A percentile compares a stretch with the other conserved stretches of the same genome.
Evolutionary conservation across 2,113 vertebrate genomes (phyloP).

Genomic region (Pseudolaguvia tuberculata): DNA sequence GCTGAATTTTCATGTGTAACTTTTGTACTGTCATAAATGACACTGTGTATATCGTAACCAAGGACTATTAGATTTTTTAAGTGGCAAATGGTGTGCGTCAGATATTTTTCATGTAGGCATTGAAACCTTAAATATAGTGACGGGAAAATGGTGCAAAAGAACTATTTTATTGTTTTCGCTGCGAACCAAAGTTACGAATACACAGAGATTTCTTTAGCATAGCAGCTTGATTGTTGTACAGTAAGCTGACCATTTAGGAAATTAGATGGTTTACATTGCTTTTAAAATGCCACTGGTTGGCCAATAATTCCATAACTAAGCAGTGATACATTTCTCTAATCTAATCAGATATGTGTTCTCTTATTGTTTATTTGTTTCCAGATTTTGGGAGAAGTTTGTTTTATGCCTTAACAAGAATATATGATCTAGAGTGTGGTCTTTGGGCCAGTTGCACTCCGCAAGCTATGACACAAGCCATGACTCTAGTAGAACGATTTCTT

Average conservation of each 20-base stretch:
- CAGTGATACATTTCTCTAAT: constrained; percentile 14
- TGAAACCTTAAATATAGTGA: constrained; percentile 47
- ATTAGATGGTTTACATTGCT: constrained; percentile 32
- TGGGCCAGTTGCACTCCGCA: neutral
- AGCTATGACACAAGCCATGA: neutral
- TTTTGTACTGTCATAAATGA: constrained; percentile 55
- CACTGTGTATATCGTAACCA: constrained; percentile 47
- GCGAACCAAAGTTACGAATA: constrained; percentile 62
- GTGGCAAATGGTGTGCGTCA: constrained; percentile 17
- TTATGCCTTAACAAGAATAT: neutral
- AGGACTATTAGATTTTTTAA: constrained; percentile 52
- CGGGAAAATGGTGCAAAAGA: constrained; percentile 8
- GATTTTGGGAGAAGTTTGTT: neutral
- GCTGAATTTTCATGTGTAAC: constrained; percentile 51
- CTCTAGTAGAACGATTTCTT: neutral
- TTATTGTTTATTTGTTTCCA: constrained; percentile 14
- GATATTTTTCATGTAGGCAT: constrained; percentile 55
- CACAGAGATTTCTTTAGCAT: constrained; percentile 53
- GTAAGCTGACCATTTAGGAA: constrained; percentile 37
- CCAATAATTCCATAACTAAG: constrained; percentile 51
- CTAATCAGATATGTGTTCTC: neutral
- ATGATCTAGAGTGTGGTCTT: neutral
- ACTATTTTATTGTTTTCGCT: constrained; percentile 57
- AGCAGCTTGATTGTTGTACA: constrained; percentile 48
- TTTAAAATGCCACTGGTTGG: constrained; percentile 72